Evolutionary conservation across 2,113 vertebrate genomes (phyloP).

Genomic region (Regulus satrapa): DNA sequence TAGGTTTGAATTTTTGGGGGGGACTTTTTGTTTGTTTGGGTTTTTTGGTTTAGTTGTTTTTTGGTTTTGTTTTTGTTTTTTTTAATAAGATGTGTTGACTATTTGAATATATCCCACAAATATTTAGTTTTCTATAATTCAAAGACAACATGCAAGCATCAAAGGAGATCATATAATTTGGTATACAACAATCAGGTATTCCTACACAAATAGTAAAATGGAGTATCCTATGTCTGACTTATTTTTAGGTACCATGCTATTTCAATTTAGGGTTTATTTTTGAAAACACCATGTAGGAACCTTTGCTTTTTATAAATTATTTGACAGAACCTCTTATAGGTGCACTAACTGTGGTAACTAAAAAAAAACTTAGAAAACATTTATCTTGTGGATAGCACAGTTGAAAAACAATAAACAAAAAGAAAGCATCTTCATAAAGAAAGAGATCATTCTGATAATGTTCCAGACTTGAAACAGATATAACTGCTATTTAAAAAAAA

Average conservation of each 20-base stretch:
- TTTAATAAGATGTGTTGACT: background rate
- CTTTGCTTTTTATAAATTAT: background rate
- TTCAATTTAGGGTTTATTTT: background rate
- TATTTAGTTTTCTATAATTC: background rate
- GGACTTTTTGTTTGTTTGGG: no score
- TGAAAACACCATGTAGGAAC: background rate
- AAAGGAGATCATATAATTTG: background rate
- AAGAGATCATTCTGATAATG: background rate
- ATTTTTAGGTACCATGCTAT: background rate
- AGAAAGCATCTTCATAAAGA: background rate
- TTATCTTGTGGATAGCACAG: background rate
- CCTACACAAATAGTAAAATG: background rate
- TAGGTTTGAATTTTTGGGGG: no score
- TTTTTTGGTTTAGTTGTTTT: no score
- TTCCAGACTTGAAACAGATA: background rate
- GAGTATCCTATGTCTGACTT: background rate
- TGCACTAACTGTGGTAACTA: background rate
- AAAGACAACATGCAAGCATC: background rate
- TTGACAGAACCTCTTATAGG: background rate
- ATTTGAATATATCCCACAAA: background rate
- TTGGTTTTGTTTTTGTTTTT: background rate
- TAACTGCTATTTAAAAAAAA: background rate
- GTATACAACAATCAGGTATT: background rate
- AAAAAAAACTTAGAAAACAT: background rate
- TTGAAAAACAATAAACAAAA: rapidly evolving